These are phyloP conservation scores for Zosterops japonicus DNA, from an alignment of 2,113 vertebrate species.

Conservation along the genomic window DNA sequence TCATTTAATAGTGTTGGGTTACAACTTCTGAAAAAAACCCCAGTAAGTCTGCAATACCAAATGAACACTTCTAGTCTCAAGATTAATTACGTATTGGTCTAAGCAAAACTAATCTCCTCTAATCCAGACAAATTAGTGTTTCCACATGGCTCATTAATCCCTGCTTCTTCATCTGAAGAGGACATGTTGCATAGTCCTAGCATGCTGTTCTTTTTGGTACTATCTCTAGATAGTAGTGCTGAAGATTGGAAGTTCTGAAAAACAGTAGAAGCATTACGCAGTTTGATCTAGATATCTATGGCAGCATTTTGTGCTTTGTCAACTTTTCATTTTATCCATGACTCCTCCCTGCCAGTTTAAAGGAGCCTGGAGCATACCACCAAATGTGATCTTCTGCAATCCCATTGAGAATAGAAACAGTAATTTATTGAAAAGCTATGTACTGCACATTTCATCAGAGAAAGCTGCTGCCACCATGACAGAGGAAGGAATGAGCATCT, in stretches of 20 bases:
- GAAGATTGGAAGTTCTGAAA: background rate
- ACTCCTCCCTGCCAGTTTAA: background rate
- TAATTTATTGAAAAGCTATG: background rate
- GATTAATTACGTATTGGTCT: constrained; percentile 45
- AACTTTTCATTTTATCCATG: background rate
- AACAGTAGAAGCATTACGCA: background rate
- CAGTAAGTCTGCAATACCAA: background rate
- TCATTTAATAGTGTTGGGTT: background rate
- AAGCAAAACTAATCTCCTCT: constrained; percentile 58
- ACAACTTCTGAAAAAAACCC: background rate
- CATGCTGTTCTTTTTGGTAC: background rate
- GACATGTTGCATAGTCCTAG: background rate
- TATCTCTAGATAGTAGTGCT: background rate
- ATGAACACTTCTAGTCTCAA: constrained; percentile 25
- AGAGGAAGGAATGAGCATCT: background rate
- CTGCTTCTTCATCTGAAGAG: constrained; percentile 45
- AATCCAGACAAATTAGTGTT: constrained; percentile 65
- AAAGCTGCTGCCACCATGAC: background rate
- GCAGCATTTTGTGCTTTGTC: background rate
- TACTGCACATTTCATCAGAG: background rate
- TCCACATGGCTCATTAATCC: constrained; percentile 56
- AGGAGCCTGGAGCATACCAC: background rate
- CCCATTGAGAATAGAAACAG: background rate
- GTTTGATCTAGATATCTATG: background rate
- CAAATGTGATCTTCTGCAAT: background rate